These are phyloP conservation scores for Microcaecilia unicolor DNA, from an alignment of 2,797 vertebrate genomes.

Conservation along the genomic window DNA sequence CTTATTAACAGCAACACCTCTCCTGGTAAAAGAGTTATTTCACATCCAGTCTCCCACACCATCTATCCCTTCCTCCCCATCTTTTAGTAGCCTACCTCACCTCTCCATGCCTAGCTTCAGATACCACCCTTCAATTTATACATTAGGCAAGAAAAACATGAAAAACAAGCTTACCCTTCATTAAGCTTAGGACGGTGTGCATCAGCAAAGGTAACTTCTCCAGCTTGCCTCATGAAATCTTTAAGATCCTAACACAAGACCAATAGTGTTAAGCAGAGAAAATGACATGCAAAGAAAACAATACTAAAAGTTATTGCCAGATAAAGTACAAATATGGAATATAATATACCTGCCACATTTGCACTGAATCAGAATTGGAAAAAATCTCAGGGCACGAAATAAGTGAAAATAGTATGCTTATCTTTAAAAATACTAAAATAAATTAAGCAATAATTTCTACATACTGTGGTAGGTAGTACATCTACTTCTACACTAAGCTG, in stretches of 20 bases:
- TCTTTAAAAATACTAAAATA: conserved; percentile 50
- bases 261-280: conserved; percentile 39
- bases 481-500: conserved; percentile 34
- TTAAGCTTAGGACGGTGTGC: conserved; percentile 92
- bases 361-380: conserved; percentile 44
- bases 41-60: too few species aligned
- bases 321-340: conserved; percentile 51
- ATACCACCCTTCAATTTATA: too few species aligned
- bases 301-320: conserved; percentile 53
- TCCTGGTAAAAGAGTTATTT: too few species aligned
- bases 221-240: conserved; percentile 98
- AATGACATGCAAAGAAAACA: conserved; percentile 32
- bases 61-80: too few species aligned
- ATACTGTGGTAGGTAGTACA: not conserved
- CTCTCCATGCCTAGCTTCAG: too few species aligned
- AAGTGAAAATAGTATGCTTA: conserved; percentile 50
- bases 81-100: too few species aligned
- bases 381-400: conserved; percentile 62
- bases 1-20: too few species aligned
- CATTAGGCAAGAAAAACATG: too few species aligned
- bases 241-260: conserved; percentile 89
- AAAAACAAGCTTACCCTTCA: conserved; percentile 90
- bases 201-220: conserved; percentile 95
- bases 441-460: conserved; percentile 23
- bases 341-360: conserved; percentile 48